Conservation (phyloP, 2,113 vertebrate genomes). For the Lichenostomus cassidix region DNA sequence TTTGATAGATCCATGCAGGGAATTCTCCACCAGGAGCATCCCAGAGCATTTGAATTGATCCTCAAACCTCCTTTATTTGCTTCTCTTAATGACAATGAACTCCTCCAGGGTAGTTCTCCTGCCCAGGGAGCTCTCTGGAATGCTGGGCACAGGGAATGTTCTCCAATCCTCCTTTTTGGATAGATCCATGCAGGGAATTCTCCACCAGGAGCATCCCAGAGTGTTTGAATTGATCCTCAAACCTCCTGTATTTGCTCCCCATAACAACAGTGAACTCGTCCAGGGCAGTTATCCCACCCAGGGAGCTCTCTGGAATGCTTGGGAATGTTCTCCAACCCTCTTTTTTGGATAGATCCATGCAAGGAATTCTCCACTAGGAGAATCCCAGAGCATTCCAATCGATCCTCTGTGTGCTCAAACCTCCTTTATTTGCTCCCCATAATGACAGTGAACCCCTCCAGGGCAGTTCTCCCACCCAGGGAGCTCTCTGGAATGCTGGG, state of each 20-base stretch:
- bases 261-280: background rate
- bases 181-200: background rate
- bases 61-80: too few species aligned
- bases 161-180: too few species aligned
- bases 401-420: background rate
- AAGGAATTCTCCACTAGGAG: background rate
- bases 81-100: too few species aligned
- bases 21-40: too few species aligned
- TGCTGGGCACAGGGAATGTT: too few species aligned
- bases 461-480: background rate
- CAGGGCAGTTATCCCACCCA: background rate
- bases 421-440: background rate
- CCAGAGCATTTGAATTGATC: too few species aligned
- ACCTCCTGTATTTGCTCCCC: background rate
- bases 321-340: background rate
- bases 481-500: background rate
- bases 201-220: background rate
- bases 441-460: background rate
- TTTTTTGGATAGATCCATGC: background rate
- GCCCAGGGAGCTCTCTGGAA: too few species aligned
- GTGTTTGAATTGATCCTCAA: background rate
- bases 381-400: background rate
- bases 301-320: background rate
- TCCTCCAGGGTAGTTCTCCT: too few species aligned
- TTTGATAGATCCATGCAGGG: too few species aligned